Percentiles rank a stretch among this genome's conserved stretches.
phyloP scores from a whole-genome alignment of 1,140 invertebrate species.

The Trichoplusia ni region DNA sequence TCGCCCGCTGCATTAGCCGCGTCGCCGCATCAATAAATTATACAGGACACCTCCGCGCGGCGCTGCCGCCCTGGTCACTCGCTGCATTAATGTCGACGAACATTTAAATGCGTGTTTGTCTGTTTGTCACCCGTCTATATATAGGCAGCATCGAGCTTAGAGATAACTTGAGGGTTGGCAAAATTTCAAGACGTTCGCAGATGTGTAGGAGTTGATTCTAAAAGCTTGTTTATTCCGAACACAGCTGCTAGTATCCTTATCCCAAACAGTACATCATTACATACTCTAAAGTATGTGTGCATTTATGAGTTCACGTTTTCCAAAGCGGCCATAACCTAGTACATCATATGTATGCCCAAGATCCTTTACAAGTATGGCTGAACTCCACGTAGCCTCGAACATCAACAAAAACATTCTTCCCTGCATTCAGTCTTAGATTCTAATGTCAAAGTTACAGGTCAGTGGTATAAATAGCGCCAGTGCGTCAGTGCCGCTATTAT shows the following conservation, averaged over 20 bases:
- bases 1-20: constrained; percentile 73
- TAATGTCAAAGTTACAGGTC: constrained; percentile 60
- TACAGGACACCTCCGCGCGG: constrained; percentile 56
- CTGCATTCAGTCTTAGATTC: constrained; percentile 9
- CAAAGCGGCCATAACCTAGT: background rate
- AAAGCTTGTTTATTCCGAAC: too few species aligned
- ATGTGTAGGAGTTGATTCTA: background rate
- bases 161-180: constrained; percentile 25
- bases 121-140: constrained; percentile 18
- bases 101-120: constrained; percentile 38
- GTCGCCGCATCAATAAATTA: constrained; percentile 75
- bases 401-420: constrained; percentile 13
- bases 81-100: constrained; percentile 41
- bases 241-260: too few species aligned
- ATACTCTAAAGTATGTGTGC: too few species aligned
- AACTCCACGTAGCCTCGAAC: constrained; percentile 1
- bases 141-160: constrained; percentile 13
- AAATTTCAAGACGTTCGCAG: constrained; percentile 12
- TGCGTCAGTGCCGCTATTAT: constrained; percentile 59
- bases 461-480: constrained; percentile 60
- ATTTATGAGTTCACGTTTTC: too few species aligned
- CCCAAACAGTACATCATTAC: too few species aligned
- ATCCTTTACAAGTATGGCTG: background rate
- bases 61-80: constrained; percentile 61
- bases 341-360: background rate